Percentiles rank a stretch among this genome's conserved stretches.
phyloP scores from a whole-genome alignment of 2,797 vertebrate genomes.

The Phrynocephalus guinanensis region DNA sequence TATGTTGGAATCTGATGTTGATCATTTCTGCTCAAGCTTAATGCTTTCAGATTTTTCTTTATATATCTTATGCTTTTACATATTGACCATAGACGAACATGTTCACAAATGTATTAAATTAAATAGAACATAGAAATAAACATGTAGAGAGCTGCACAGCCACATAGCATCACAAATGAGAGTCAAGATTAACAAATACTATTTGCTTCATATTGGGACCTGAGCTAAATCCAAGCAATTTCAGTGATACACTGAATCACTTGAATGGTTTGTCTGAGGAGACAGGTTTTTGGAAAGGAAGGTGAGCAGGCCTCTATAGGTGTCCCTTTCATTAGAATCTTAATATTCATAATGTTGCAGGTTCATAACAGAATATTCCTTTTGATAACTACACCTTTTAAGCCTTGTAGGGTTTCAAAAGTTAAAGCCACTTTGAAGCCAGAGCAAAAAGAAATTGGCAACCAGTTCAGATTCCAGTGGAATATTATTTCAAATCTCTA shows the following conservation, averaged over 20 bases:
- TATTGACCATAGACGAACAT: not conserved
- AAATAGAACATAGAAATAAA: not conserved
- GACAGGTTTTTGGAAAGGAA: not conserved
- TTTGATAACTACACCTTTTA: no score
- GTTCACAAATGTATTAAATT: not conserved
- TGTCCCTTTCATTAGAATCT: no score
- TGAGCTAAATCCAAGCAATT: not conserved
- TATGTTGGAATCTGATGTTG: constrained; percentile 36
- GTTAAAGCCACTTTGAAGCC: no score
- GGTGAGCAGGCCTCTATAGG: no score
- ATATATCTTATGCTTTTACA: not conserved
- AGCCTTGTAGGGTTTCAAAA: no score
- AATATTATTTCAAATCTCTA: no score
- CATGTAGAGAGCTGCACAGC: not conserved
- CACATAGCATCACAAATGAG: not conserved
- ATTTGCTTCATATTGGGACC: not conserved
- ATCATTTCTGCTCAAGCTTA: constrained; percentile 17
- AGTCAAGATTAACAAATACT: not conserved
- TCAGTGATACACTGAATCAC: not conserved
- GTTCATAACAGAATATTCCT: no score
- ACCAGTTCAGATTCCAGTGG: no score
- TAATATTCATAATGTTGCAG: no score
- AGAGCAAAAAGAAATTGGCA: no score
- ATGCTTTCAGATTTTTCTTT: not conserved
- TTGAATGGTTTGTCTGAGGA: not conserved